These are phyloP conservation scores for Mechanitis messenoides DNA, from an alignment of 2,888 invertebrate genomes.

Conservation along the genomic window DNA sequence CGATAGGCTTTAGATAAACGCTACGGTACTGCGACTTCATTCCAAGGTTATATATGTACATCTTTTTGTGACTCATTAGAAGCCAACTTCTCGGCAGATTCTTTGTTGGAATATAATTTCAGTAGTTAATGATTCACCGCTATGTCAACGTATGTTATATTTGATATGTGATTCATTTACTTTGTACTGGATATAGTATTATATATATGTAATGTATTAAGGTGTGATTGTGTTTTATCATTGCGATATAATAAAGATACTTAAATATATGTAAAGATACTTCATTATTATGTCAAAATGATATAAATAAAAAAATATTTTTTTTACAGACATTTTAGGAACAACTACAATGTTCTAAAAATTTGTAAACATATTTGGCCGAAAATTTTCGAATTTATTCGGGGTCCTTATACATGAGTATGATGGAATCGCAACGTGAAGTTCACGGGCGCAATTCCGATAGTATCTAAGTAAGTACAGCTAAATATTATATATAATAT, in stretches of 20 bases:
- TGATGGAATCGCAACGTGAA: no score
- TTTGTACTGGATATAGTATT: background rate
- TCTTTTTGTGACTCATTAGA: conserved; percentile 24
- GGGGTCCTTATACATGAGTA: no score
- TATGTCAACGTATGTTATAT: background rate
- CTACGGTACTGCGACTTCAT: conserved; percentile 49
- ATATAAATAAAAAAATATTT: no score
- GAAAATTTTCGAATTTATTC: no score
- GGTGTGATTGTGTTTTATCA: background rate
- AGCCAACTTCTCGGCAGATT: conserved; percentile 14
- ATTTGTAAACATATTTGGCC: no score
- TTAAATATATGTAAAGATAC: no score
- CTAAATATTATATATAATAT: no score
- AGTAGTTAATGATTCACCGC: conserved; percentile 20
- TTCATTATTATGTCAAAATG: no score
- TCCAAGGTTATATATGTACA: conserved; percentile 15
- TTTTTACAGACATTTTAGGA: no score
- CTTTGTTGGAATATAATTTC: conserved; percentile 18
- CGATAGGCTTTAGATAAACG: conserved; percentile 59
- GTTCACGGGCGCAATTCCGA: no score
- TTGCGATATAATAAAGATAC: background rate
- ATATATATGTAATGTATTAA: background rate
- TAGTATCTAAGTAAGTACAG: no score
- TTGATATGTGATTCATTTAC: conserved; percentile 3
- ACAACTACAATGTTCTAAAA: no score